Evolutionary conservation across 2,113 vertebrate genomes (phyloP).

Genomic region (Sphaerodactylus townsendi): DNA sequence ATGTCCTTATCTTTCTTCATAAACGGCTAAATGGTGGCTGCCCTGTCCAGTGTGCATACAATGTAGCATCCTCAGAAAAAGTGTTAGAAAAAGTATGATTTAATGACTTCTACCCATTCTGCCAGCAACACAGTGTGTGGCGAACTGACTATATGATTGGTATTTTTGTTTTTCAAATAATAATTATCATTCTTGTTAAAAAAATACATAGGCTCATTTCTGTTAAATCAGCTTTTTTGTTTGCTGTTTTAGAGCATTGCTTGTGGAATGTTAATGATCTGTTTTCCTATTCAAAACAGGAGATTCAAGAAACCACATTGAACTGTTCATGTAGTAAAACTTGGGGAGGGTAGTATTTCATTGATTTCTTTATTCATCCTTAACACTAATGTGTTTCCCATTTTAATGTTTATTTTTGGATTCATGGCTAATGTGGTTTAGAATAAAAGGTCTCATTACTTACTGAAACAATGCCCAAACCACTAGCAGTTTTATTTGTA

Average conservation of each 20-base stretch:
- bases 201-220: neutral
- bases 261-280: constrained; percentile 8
- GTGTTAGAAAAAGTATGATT: neutral
- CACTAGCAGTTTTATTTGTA: constrained; percentile 6
- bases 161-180: neutral
- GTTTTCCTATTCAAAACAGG: constrained; percentile 6
- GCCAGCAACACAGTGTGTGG: neutral
- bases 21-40: neutral
- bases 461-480: neutral
- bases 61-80: neutral
- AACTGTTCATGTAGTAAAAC: neutral
- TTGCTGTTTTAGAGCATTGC: neutral
- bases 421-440: neutral
- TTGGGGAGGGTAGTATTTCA: neutral
- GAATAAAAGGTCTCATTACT: neutral
- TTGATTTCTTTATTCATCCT: neutral
- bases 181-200: neutral
- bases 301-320: constrained; percentile 21
- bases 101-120: neutral
- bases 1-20: too few relatives aligned
- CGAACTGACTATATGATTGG: neutral
- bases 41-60: neutral
- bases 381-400: constrained; percentile 4
- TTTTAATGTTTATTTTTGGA: constrained; percentile 22
- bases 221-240: neutral